Base-by-base conservation (phyloP, 2,797 vertebrate genomes). In the Sebastes itinus region DNA sequence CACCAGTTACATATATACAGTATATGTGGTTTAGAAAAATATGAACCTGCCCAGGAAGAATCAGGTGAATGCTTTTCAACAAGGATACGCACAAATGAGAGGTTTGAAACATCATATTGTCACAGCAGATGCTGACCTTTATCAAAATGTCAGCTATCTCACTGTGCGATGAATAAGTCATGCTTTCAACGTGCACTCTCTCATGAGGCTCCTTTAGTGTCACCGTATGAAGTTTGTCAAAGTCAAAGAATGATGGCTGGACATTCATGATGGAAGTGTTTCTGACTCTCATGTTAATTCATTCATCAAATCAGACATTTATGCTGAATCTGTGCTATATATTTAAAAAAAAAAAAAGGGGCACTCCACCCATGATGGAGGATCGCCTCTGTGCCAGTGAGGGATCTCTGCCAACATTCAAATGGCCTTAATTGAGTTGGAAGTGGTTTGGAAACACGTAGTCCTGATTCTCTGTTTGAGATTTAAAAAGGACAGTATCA, bases 351-450 rank as follows among this genome's bases (percentile, higher is more conserved):
- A n/a, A 55, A 63, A 74, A 42, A 42, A 64, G 62, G 38, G 49
- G 18, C 66, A 62, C 81, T 89, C 78, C 61, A 67, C 59, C 59
- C 70, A 23, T 69, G 72, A 84, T 60, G 82, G 75, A 67, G 60
- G 11, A 73, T 69, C 79, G 84, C 54, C 52, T 77, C 42, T 14
- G 74, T 84, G 90, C 87, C 91, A 92, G 81, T 5, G 12, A 83
- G 62, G 59, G 52, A 80, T 74, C 58, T 14, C 81, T 84, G 93
- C 94, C 92, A 93, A 89, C 60, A 90, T 74, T 84, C 86, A 87
- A 88, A 88, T 62, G 73, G 82, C 77, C 85, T 76, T 94, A 93
- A 93, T 92, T 83, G 92, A 87, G 85, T 81, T 91, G 72, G 75
- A 91, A 92, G 87, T 82, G 88, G 83, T 90, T 89, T 86, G 83